Evolutionary conservation across 2,888 invertebrate genomes (phyloP).

Genomic region (Steinernema scapterisci): DNA sequence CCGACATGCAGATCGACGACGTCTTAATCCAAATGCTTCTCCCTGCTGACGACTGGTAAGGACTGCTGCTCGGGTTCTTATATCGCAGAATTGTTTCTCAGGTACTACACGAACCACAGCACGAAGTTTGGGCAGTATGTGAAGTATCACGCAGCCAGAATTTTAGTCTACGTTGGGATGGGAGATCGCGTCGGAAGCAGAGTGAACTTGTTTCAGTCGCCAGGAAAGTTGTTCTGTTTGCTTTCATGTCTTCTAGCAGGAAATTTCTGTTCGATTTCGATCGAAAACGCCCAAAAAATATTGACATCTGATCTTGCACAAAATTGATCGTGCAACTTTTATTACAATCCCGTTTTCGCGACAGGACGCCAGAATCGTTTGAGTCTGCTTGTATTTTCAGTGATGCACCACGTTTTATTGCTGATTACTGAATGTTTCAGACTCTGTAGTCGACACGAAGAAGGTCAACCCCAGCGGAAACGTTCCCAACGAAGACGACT

Average conservation of each 20-base stretch:
- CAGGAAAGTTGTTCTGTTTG: conserved; percentile 69
- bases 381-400: too few relatives aligned
- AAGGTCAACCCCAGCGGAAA: conserved; percentile 2
- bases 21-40: conserved; percentile 73
- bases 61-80: too few relatives aligned
- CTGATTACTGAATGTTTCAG: too few relatives aligned
- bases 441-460: background rate
- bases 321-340: background rate
- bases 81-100: too few relatives aligned
- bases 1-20: conserved; percentile 74
- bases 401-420: too few relatives aligned
- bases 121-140: conserved; percentile 75
- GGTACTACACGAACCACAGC: conserved; percentile 75
- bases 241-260: too few relatives aligned
- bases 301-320: too few relatives aligned
- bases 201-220: conserved; percentile 74
- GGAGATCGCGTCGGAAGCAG: conserved; percentile 74
- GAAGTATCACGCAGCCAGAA: conserved; percentile 74
- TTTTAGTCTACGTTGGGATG: conserved; percentile 75
- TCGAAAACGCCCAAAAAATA: too few relatives aligned
- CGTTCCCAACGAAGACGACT: conserved; percentile 61
- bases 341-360: background rate
- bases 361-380: too few relatives aligned
- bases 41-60: conserved; percentile 74
- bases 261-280: too few relatives aligned